Conservation (phyloP, 2,888 invertebrate species). For the Syrphus vitripennis region DNA sequence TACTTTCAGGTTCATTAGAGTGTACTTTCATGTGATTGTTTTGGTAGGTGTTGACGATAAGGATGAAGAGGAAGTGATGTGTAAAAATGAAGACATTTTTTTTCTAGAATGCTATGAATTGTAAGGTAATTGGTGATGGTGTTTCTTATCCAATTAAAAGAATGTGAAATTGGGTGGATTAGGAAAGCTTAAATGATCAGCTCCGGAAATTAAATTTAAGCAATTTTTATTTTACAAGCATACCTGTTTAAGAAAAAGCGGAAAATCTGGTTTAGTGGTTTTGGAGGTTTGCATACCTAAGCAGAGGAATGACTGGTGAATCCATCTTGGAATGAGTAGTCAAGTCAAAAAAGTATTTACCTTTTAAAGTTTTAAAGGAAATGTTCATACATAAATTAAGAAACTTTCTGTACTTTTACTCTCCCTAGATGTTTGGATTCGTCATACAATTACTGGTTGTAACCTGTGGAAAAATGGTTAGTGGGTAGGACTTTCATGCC, state of each 20-base stretch:
- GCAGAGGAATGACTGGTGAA: no score
- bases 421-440: no score
- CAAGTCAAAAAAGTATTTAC: no score
- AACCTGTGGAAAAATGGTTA: no score
- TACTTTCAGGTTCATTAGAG: slow-evolving; percentile 66
- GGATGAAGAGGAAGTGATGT: not conserved
- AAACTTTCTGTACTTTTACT: no score
- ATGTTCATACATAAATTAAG: no score
- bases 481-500: no score
- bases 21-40: slow-evolving; percentile 62
- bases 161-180: slow-evolving; percentile 42
- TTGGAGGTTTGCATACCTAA: not conserved
- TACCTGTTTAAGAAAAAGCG: not conserved
- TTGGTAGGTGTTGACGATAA: slow-evolving; percentile 24
- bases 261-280: not conserved
- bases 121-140: slow-evolving; percentile 48
- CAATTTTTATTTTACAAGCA: not conserved
- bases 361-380: no score
- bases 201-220: slow-evolving; percentile 7
- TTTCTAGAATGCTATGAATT: slow-evolving; percentile 21
- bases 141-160: slow-evolving; percentile 43
- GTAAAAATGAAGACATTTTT: slow-evolving; percentile 24
- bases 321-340: no score
- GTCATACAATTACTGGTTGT: no score
- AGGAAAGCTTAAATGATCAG: slow-evolving; percentile 6